phyloP scores from a whole-genome alignment of 2,888 invertebrate species.

The Chrysotoxum bicinctum region DNA sequence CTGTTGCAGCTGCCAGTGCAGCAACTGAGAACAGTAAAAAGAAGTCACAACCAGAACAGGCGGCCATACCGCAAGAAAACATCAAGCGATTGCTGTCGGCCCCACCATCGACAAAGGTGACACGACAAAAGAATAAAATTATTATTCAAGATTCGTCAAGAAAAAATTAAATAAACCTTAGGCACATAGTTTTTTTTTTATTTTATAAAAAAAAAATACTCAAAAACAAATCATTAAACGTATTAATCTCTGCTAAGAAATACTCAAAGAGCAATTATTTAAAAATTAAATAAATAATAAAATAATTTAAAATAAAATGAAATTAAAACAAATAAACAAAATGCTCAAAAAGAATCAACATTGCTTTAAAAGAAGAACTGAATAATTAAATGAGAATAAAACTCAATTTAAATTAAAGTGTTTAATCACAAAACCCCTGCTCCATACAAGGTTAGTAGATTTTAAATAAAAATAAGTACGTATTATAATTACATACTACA shows the following conservation, averaged over 20 bases:
- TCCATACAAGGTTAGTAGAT: constrained; percentile 27
- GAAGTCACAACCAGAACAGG: constrained; percentile 71
- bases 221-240: not conserved
- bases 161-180: constrained; percentile 76
- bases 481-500: not conserved
- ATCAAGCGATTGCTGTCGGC: constrained; percentile 86
- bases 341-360: constrained; percentile 10
- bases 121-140: constrained; percentile 91
- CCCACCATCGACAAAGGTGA: constrained; percentile 89
- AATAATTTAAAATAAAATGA: not conserved
- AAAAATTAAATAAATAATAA: not conserved
- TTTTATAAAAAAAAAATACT: constrained; percentile 14
- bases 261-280: constrained; percentile 30
- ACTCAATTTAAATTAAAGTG: constrained; percentile 4
- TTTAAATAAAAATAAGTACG: constrained; percentile 15
- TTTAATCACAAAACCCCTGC: not conserved
- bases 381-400: constrained; percentile 9
- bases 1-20: constrained; percentile 50
- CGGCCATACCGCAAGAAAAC: constrained; percentile 86
- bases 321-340: not conserved
- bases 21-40: constrained; percentile 73
- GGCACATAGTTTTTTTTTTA: not conserved
- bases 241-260: constrained; percentile 13
- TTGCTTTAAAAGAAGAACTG: constrained; percentile 44
- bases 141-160: constrained; percentile 85